These are phyloP conservation scores for Pardalotus punctatus DNA, from an alignment of 2,113 vertebrate genomes.

Conservation along the genomic window DNA sequence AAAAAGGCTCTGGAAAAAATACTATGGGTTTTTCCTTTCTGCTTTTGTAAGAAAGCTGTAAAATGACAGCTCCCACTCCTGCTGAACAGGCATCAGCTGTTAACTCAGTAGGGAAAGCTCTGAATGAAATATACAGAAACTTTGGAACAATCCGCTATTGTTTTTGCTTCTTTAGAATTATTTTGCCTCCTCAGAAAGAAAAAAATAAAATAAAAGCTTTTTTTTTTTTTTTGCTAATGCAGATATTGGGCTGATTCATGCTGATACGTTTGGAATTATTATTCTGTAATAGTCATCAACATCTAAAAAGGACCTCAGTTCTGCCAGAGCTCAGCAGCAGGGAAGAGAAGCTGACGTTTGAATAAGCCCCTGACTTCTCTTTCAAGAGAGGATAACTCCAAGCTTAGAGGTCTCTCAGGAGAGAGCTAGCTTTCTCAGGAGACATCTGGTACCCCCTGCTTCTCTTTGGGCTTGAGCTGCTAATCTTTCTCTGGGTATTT, in stretches of 20 bases:
- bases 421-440: constrained; percentile 16
- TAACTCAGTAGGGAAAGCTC: constrained; percentile 29
- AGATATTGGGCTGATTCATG: constrained; percentile 37
- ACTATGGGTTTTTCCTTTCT: constrained; percentile 24
- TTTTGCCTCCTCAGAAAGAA: not conserved
- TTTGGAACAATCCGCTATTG: not conserved
- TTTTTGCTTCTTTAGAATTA: constrained; percentile 35
- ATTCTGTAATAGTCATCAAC: constrained; percentile 27
- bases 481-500: not conserved
- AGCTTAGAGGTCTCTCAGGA: not conserved
- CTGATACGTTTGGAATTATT: not conserved
- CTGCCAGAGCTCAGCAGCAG: constrained; percentile 8
- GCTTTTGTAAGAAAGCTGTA: constrained; percentile 19
- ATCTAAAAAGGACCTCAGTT: constrained; percentile 15
- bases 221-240: not conserved
- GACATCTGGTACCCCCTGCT: constrained; percentile 15
- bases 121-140: constrained; percentile 23
- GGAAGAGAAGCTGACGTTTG: not conserved
- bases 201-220: not conserved
- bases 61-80: constrained; percentile 32
- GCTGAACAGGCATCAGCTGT: constrained; percentile 11
- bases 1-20: constrained; percentile 39
- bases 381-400: not conserved
- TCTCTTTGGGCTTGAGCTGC: not conserved
- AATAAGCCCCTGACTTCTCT: not conserved